Conservation (phyloP, 2,113 vertebrate genomes). For the Bujurquina vittata region DNA sequence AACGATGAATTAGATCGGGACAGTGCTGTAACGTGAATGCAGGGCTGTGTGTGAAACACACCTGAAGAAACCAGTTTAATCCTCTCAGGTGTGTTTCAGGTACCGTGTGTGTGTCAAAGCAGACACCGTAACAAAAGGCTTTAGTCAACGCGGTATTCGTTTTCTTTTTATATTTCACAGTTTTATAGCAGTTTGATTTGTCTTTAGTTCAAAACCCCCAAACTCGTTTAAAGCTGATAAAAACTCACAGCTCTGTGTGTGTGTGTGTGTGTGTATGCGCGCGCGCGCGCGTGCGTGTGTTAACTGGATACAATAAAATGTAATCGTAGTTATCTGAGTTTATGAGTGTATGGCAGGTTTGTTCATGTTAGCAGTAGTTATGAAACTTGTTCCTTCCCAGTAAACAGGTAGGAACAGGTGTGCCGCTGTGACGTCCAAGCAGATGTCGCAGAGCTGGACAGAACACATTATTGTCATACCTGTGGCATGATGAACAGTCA, state of each 20-base stretch:
- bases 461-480: neutral
- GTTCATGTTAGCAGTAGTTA: neutral
- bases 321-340: neutral
- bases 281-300: fast-evolving
- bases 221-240: neutral
- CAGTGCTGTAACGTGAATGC: no score
- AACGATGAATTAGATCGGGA: no score
- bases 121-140: neutral
- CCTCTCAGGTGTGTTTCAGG: neutral
- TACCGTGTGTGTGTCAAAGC: fast-evolving
- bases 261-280: no score
- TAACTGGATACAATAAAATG: neutral
- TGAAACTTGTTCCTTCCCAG: fast-evolving
- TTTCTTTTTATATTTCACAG: neutral
- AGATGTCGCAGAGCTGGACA: neutral
- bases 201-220: neutral
- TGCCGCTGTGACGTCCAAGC: neutral
- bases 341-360: neutral
- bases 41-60: neutral
- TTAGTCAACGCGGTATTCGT: neutral
- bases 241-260: neutral
- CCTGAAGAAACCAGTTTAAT: neutral
- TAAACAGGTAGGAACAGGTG: neutral
- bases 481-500: neutral
- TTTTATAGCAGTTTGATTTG: fast-evolving